Evolutionary conservation across 2,113 vertebrate genomes (phyloP).

Genomic region (Noturus placidus): DNA sequence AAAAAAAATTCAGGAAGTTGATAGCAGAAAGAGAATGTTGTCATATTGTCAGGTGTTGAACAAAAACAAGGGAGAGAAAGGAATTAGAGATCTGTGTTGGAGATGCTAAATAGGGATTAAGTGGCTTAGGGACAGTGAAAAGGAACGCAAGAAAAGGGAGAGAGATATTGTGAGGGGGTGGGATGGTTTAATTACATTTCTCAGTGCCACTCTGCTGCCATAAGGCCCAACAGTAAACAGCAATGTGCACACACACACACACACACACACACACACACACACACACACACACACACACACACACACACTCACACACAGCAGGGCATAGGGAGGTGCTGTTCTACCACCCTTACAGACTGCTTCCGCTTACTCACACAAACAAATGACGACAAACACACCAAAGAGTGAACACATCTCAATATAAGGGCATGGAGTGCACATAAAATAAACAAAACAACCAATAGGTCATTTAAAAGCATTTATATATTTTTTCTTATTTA

Average conservation of each 20-base stretch:
- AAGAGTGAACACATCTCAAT: slow-evolving; percentile 24
- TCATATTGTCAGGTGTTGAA: background rate
- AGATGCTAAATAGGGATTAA: slow-evolving; percentile 30
- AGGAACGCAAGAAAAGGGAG: slow-evolving; percentile 22
- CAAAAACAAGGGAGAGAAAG: background rate
- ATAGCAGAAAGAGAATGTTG: background rate
- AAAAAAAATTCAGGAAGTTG: background rate
- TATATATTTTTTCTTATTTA: background rate
- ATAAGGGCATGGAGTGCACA: background rate
- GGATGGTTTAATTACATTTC: slow-evolving; percentile 60
- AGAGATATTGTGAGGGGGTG: slow-evolving; percentile 40
- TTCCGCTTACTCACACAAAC: slow-evolving; percentile 49
- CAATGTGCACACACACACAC: slow-evolving; percentile 30
- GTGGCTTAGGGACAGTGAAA: slow-evolving; percentile 21
- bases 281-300: slow-evolving; percentile 33
- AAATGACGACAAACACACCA: slow-evolving; percentile 31
- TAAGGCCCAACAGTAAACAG: slow-evolving; percentile 57
- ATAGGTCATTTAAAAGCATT: background rate
- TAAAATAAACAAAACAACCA: background rate
- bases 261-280: slow-evolving; percentile 43
- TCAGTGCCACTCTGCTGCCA: slow-evolving; percentile 56
- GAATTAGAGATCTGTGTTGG: slow-evolving; percentile 3
- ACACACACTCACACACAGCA: slow-evolving; percentile 44
- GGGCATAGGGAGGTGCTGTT: slow-evolving; percentile 46
- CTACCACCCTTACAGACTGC: slow-evolving; percentile 44